Percentiles rank a stretch among this genome's conserved stretches.
phyloP scores from a whole-genome alignment of 2,797 vertebrate species.

The Craterocephalus amniculus region DNA sequence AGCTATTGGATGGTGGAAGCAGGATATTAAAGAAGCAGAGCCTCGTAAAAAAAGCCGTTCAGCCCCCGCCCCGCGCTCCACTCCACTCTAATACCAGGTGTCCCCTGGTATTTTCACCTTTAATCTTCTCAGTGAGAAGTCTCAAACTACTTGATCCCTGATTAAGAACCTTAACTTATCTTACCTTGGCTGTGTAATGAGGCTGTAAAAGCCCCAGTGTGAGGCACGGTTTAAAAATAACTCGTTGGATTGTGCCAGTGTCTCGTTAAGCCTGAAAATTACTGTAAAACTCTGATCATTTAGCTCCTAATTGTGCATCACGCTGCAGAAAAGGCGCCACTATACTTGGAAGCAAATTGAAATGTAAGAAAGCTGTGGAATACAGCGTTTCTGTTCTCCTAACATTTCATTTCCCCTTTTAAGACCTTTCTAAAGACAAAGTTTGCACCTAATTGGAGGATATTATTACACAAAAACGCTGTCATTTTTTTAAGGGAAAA shows the following conservation, averaged over 20 bases:
- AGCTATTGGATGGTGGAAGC: conserved; percentile 21
- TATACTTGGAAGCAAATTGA: conserved; percentile 26
- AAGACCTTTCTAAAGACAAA: conserved; percentile 31
- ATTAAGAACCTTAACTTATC: conserved; percentile 68
- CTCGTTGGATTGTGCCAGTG: conserved; percentile 28
- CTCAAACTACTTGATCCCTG: conserved; percentile 62
- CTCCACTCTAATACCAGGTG: conserved; percentile 52
- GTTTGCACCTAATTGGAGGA: conserved; percentile 29
- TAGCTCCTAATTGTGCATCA: conserved; percentile 25
- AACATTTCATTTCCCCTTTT: conserved; percentile 34
- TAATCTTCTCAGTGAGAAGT: conserved; percentile 67
- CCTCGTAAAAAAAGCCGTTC: conserved; percentile 31
- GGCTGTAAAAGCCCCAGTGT: conserved; percentile 45
- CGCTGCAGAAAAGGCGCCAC: conserved; percentile 9
- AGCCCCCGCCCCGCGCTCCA: background rate
- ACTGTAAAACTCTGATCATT: conserved; percentile 16
- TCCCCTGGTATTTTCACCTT: conserved; percentile 61
- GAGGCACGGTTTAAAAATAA: conserved; percentile 35
- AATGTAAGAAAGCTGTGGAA: conserved; percentile 17
- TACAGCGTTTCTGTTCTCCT: conserved; percentile 8
- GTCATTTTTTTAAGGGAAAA: conserved; percentile 32
- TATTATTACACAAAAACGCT: conserved; percentile 46
- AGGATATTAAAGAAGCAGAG: conserved; percentile 45
- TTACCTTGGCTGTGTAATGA: conserved; percentile 64
- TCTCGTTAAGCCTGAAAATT: conserved; percentile 45